Conservation (phyloP, 2,888 invertebrate species). For the Trichacis sp. region DNA sequence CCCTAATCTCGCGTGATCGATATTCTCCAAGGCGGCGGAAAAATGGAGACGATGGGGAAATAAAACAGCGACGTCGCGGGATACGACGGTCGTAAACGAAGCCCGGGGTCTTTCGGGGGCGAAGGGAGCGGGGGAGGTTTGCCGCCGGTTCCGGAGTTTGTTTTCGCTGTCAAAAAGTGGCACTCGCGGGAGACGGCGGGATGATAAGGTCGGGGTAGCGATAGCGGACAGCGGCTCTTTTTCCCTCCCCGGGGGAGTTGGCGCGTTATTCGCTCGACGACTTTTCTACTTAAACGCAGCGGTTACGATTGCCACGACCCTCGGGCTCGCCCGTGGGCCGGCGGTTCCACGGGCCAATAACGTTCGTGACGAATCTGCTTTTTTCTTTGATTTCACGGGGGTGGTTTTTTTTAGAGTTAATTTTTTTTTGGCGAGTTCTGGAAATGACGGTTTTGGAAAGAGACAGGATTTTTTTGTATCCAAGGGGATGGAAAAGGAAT, state of each 20-base stretch:
- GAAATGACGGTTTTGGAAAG: no score
- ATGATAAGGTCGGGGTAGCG: conserved; percentile 6
- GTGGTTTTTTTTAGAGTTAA: no score
- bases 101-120: no score
- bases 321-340: background rate
- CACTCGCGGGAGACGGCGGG: conserved; percentile 47
- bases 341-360: background rate
- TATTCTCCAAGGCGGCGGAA: background rate
- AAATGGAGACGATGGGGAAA: background rate
- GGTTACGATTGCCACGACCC: conserved; percentile 7
- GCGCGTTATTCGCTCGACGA: conserved; percentile 53
- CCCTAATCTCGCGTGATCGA: conserved; percentile 4
- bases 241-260: conserved; percentile 50
- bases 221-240: conserved; percentile 36
- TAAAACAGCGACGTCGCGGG: background rate
- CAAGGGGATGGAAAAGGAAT: no score
- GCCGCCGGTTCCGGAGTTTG: conserved; percentile 41
- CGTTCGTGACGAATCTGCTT: background rate
- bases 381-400: no score
- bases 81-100: background rate
- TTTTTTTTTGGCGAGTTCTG: no score
- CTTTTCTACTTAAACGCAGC: conserved; percentile 5
- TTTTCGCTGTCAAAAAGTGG: conserved; percentile 48
- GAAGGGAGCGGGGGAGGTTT: background rate
- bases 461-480: no score